Percentiles rank a stretch among this genome's conserved stretches.
Evolutionary conservation across 2,797 vertebrate genomes (phyloP).

Genomic region (Mormyrops attenuatus): DNA sequence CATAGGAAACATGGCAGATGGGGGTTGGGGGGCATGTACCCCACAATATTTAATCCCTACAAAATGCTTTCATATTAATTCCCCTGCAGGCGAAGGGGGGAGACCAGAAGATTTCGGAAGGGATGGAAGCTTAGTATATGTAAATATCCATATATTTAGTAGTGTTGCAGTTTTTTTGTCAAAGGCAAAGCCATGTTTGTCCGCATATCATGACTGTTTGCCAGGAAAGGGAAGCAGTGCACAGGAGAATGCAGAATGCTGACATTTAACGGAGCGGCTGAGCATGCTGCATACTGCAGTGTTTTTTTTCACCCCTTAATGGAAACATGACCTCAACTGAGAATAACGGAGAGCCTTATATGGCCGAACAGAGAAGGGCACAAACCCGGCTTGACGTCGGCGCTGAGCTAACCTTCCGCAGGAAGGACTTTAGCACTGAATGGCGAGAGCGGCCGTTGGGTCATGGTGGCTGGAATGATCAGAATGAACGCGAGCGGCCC

Average conservation of each 20-base stretch:
- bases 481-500: slow-evolving; percentile 43
- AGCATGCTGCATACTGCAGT: not conserved
- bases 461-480: slow-evolving; percentile 44
- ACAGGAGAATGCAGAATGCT: not conserved
- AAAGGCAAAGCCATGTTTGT: not conserved
- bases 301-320: slow-evolving; percentile 10
- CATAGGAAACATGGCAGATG: not conserved
- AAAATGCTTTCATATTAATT: not conserved
- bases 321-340: slow-evolving; percentile 3
- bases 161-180: not conserved
- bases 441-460: not conserved
- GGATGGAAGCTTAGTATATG: not conserved
- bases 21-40: not conserved
- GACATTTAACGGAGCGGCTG: not conserved
- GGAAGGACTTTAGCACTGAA: not conserved
- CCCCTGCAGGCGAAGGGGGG: not conserved
- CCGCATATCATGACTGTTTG: not conserved
- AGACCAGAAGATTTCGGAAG: not conserved
- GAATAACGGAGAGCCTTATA: slow-evolving; percentile 36
- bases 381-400: slow-evolving; percentile 21
- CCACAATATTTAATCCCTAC: not conserved
- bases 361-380: slow-evolving; percentile 32
- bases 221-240: not conserved
- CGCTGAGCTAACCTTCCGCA: slow-evolving; percentile 20
- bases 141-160: not conserved